Evolutionary conservation across 2,888 invertebrate genomes (phyloP), one percentile per base, ranked within the genome.

Genomic region (Philereme vetulata): DNA sequence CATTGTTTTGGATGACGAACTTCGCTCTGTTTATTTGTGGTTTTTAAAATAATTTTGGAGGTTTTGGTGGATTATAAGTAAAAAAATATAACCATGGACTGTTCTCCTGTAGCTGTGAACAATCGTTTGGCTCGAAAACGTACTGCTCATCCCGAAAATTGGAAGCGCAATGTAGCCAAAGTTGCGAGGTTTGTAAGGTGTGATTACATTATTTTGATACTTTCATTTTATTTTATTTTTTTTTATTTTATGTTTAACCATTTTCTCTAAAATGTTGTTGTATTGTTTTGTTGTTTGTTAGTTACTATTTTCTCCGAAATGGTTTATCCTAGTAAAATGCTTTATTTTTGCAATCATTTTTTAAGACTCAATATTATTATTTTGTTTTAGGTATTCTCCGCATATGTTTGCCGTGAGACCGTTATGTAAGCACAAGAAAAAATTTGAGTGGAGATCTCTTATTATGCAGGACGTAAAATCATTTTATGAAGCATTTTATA

Each of bases 81-180:
- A 4, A 48, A 48, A 33, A 33, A 51, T 33, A 40, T 42, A 42
- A 43, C 9, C n/a, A 43, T 43, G 11, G 21, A 21, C 2, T 21
- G 51, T 51, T 51, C 43, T 42, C 43, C 51, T 51, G 32, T 5
- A 5, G 32, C 51, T 21, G 51, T 51, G 33, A 33, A 51, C 21
- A 43, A 21, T 21, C 1, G 2, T 4, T 42, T 8, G 43, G 43
- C 51, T 32, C 42, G 51, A 33, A 51, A 42, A 51, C 51, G 51
- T 51, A 8, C 4, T 0, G 42, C 42, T 4, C 11, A 51, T 43
- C 51, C 51, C 7, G 43, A 51, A 51, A 51, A 43, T 4, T 51
- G 51, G 51, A 51, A 51, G 42, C 9, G n/a, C 3, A 52, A 52
- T 52, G 36, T 52, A 10, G 52, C 45, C 42, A 21, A 21, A 21